Conservation (phyloP, 2,888 invertebrate species). For the Tiliacea aurago region DNA sequence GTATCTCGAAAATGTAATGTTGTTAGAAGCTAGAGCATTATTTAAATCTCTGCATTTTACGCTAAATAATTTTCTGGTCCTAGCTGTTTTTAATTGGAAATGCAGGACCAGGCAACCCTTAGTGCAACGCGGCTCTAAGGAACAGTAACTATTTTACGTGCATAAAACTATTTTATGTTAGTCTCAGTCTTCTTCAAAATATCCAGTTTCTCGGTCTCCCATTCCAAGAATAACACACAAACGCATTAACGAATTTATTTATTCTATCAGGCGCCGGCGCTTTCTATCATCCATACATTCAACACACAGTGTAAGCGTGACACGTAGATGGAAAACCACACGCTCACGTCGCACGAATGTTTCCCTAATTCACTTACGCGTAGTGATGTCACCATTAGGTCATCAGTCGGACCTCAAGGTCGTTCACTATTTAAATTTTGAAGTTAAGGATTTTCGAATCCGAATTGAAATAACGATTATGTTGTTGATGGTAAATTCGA, state of each 20-base stretch:
- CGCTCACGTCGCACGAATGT: conserved; percentile 44
- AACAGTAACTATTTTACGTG: neutral
- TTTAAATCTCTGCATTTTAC: neutral
- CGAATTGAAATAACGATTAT: conserved; percentile 36
- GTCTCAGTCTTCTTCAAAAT: neutral
- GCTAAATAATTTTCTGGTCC: neutral
- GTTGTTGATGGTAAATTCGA: conserved; percentile 17
- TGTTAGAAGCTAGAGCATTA: neutral
- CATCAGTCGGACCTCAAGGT: conserved; percentile 66
- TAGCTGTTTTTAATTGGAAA: neutral
- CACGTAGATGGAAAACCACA: conserved; percentile 57
- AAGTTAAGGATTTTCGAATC: conserved; percentile 45
- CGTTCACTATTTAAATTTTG: conserved; percentile 60
- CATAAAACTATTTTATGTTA: neutral
- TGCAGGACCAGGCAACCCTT: neutral
- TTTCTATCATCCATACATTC: conserved; percentile 35
- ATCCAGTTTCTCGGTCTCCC: neutral
- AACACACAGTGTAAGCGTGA: conserved; percentile 45
- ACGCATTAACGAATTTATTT: conserved; percentile 43
- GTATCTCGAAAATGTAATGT: conserved; percentile 26
- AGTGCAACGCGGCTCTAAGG: neutral
- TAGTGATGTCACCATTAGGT: conserved; percentile 72
- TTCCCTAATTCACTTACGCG: conserved; percentile 66
- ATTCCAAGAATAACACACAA: conserved; percentile 45
- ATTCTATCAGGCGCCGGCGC: conserved; percentile 60